Evolutionary conservation across 2,113 vertebrate genomes (phyloP).

Genomic region (Meles meles): DNA sequence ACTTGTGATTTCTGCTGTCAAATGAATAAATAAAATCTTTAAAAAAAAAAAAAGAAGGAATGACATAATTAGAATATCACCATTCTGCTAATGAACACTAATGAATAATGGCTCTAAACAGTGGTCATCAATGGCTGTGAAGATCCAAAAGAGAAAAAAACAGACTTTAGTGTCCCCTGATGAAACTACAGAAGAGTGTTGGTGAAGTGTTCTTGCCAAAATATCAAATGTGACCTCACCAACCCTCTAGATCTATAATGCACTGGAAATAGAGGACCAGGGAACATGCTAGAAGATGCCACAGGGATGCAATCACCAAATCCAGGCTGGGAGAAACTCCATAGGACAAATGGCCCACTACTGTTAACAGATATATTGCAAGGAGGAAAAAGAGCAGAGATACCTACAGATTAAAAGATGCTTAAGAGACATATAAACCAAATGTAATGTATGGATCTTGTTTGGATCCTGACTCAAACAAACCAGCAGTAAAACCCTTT

Average conservation of each 20-base stretch:
- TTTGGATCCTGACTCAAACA: background rate
- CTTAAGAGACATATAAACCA: background rate
- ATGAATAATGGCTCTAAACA: background rate
- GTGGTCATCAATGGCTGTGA: background rate
- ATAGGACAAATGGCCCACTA: background rate
- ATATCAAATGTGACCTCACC: background rate
- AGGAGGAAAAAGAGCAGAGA: background rate
- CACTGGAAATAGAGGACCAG: background rate
- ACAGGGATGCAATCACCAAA: background rate
- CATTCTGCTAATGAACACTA: conserved; percentile 5
- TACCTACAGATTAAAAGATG: background rate
- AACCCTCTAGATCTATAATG: background rate
- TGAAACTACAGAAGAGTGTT: background rate
- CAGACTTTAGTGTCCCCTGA: background rate
- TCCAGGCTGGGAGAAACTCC: background rate
- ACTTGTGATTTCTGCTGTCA: too few species aligned
- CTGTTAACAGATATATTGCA: background rate
- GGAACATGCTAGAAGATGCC: background rate
- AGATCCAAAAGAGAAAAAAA: conserved; percentile 40
- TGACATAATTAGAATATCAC: background rate
- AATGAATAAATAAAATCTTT: too few species aligned
- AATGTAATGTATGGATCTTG: background rate
- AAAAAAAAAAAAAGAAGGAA: conserved; percentile 19
- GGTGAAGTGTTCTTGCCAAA: background rate
- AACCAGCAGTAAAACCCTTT: conserved; percentile 11